Conservation (phyloP, 2,888 invertebrate genomes). For the Orthonevra nobilis region DNA sequence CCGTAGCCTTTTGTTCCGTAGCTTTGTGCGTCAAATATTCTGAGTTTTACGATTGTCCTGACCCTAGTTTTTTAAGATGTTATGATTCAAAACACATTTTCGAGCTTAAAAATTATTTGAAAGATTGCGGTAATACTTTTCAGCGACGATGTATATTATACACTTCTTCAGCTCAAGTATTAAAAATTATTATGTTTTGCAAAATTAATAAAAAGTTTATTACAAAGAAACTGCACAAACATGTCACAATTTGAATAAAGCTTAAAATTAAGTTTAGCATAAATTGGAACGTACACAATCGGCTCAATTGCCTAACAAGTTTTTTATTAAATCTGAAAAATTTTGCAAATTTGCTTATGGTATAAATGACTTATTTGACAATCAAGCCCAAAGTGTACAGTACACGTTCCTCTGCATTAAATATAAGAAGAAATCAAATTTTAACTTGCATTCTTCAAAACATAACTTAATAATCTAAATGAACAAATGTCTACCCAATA, state of each 20-base stretch:
- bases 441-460: constrained; percentile 49
- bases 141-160: constrained; percentile 8
- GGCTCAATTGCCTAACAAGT: background rate
- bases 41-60: too few species aligned
- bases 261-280: constrained; percentile 30
- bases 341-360: too few species aligned
- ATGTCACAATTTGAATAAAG: constrained; percentile 40
- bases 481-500: constrained; percentile 23
- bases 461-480: constrained; percentile 12
- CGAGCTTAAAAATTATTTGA: too few species aligned
- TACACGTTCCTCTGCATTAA: too few species aligned
- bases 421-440: constrained; percentile 2
- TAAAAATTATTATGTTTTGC: constrained; percentile 40
- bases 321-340: background rate
- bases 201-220: constrained; percentile 26
- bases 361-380: too few species aligned
- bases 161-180: constrained; percentile 36
- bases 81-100: too few species aligned
- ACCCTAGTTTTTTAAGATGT: too few species aligned
- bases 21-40: too few species aligned
- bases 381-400: constrained; percentile 5
- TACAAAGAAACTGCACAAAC: constrained; percentile 29
- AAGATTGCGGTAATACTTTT: constrained; percentile 25
- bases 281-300: constrained; percentile 26
- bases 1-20: too few species aligned